phyloP scores from a whole-genome alignment of 2,113 vertebrate genomes.

The Catharus bicknelli region DNA sequence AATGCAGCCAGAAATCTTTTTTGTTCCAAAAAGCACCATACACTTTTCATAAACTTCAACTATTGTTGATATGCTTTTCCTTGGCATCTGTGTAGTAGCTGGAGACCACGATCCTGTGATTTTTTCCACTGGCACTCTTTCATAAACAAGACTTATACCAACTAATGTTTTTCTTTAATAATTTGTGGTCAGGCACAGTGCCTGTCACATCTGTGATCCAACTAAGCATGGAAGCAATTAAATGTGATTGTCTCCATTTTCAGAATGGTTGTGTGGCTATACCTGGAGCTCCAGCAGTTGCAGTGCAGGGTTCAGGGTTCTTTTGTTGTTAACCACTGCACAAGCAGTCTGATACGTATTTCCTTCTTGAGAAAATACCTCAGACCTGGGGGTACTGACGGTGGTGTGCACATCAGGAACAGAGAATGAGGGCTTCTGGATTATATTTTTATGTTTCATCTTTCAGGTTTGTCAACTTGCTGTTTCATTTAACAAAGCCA shows the following conservation, averaged over 20 bases:
- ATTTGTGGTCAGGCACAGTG: slow-evolving; percentile 42
- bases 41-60: slow-evolving; percentile 10
- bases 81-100: slow-evolving; percentile 25
- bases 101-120: slow-evolving; percentile 12
- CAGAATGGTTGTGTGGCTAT: neutral
- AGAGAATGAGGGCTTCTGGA: neutral
- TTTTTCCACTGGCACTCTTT: slow-evolving; percentile 48
- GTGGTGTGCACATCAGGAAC: neutral
- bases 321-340: neutral
- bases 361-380: neutral
- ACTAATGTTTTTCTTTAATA: slow-evolving; percentile 54
- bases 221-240: slow-evolving; percentile 30
- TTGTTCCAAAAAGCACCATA: neutral
- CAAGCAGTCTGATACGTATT: fast-evolving
- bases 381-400: fast-evolving
- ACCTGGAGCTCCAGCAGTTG: neutral
- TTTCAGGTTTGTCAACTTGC: neutral
- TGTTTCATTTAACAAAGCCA: neutral
- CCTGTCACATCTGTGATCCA: slow-evolving; percentile 31
- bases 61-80: slow-evolving; percentile 14
- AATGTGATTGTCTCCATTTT: slow-evolving; percentile 2
- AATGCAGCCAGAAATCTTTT: neutral
- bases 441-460: neutral
- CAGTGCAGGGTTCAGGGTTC: neutral
- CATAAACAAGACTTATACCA: slow-evolving; percentile 37